Percentiles rank a stretch among this genome's conserved stretches.
These are phyloP conservation scores for Ctenomys sociabilis DNA, from an alignment of 2,113 vertebrate species.

Conservation along the genomic window DNA sequence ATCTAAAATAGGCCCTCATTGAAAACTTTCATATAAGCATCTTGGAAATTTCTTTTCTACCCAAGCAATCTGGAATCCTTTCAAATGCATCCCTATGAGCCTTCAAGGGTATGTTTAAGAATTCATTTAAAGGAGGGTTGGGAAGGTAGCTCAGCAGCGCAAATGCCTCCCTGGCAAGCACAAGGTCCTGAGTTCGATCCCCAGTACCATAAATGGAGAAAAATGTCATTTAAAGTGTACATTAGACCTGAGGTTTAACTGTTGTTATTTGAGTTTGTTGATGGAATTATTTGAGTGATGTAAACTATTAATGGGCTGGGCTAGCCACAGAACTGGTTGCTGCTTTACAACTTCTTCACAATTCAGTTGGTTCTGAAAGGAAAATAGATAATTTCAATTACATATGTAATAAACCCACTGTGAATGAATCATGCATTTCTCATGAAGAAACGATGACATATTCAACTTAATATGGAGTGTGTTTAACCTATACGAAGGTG, in stretches of 20 bases:
- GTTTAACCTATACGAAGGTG: neutral
- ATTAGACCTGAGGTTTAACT: neutral
- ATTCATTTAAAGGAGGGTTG: neutral
- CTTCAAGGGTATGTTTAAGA: neutral
- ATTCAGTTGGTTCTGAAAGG: neutral
- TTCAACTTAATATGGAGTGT: neutral
- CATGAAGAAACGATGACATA: neutral
- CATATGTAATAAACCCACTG: neutral
- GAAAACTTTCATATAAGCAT: neutral
- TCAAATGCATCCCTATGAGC: neutral
- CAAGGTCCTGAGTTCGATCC: too few species aligned
- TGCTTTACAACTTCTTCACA: constrained; percentile 13
- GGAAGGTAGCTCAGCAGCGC: too few species aligned
- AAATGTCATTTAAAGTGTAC: neutral
- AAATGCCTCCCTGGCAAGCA: too few species aligned
- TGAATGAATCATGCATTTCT: neutral
- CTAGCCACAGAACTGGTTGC: neutral
- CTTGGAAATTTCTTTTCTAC: neutral
- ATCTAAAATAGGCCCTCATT: neutral
- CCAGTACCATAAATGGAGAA: too few species aligned
- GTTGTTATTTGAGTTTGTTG: neutral
- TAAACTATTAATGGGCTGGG: neutral
- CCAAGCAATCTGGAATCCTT: neutral
- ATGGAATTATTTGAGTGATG: neutral
- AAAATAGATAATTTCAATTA: neutral